Base-by-base conservation (phyloP, 1,140 invertebrate species). In the Plutomurus gul region DNA sequence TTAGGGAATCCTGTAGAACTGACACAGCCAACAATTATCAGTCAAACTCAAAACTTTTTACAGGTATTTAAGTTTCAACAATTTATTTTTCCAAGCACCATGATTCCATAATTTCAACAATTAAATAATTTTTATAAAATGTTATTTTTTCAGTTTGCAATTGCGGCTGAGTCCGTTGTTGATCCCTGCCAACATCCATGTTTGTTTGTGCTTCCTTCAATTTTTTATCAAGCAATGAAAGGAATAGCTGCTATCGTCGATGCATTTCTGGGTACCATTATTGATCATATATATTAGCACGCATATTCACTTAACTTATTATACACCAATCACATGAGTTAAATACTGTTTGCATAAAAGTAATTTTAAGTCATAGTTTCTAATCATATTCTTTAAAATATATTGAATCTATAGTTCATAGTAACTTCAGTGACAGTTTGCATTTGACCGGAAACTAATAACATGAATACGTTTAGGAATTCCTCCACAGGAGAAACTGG, bases 1-100 rank as follows among this genome's bases (percentile, higher is more conserved):
- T 91, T 97, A 80, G 96, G 96, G 25, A 97, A 97, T 87, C 97
- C 97, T 0, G 94, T 96, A 0, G 95, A 96, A 84, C 88, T 99
- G 65, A 95, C 94, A 84, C 91, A 93, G 33, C 94, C 95, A 0
- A 91, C 94, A 81, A 90, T 95, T 43, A 93, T 96, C 79, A 93
- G 93, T 80, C 93, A 95, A 85, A 95, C 94, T 0, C 93, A 92
- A 43, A 92, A 93, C 81, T 96, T 96, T 85, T 86, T 95, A 10
- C 87, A 89, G 81, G 81, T 83, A 37, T 4, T 4, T n/a, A n/a
- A n/a, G n/a, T n/a, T n/a, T n/a, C n/a, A n/a, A n/a, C n/a, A n/a
- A 22, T 74, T 33, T 0, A 39, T 25, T 49, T 56, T 22, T 20
- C 20, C 0, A 16, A 18, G 47, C 20, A 18, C 20, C 20, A 47